Conservation (phyloP, 1,140 invertebrate genomes). For the Papilio glaucus region DNA sequence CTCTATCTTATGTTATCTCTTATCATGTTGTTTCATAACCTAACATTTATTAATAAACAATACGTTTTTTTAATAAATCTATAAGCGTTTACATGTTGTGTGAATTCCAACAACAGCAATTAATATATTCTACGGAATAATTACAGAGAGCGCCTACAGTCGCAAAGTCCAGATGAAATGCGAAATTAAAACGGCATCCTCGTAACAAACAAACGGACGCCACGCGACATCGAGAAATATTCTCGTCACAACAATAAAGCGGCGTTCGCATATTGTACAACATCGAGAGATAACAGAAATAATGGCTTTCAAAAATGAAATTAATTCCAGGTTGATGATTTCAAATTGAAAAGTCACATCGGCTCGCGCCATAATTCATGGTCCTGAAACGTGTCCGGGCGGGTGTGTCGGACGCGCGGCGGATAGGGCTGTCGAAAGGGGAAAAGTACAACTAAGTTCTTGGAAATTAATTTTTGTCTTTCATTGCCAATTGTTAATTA, state of each 20-base stretch:
- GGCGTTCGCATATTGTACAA: conserved; percentile 80
- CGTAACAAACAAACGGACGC: not conserved
- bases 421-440: conserved; percentile 60
- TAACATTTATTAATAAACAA: too few relatives aligned
- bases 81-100: too few relatives aligned
- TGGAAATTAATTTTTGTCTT: not conserved
- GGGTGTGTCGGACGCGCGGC: conserved; percentile 71
- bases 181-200: conserved; percentile 48
- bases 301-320: conserved; percentile 84
- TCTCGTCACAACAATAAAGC: conserved; percentile 76
- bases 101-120: not conserved
- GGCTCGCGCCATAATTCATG: conserved; percentile 82
- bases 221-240: conserved; percentile 62
- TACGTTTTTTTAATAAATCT: too few relatives aligned
- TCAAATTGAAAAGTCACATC: conserved; percentile 84
- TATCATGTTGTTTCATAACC: too few relatives aligned
- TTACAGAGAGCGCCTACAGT: conserved; percentile 6
- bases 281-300: conserved; percentile 81
- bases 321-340: conserved; percentile 84
- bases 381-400: conserved; percentile 82
- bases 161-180: conserved; percentile 34
- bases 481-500: not conserved
- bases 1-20: too few relatives aligned
- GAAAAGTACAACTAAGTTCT: not conserved
- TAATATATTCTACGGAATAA: not conserved